Percentiles rank a stretch among this genome's conserved stretches.
Evolutionary conservation across 2,113 vertebrate species (phyloP).

Genomic region (Psilopsiagon aurifrons): DNA sequence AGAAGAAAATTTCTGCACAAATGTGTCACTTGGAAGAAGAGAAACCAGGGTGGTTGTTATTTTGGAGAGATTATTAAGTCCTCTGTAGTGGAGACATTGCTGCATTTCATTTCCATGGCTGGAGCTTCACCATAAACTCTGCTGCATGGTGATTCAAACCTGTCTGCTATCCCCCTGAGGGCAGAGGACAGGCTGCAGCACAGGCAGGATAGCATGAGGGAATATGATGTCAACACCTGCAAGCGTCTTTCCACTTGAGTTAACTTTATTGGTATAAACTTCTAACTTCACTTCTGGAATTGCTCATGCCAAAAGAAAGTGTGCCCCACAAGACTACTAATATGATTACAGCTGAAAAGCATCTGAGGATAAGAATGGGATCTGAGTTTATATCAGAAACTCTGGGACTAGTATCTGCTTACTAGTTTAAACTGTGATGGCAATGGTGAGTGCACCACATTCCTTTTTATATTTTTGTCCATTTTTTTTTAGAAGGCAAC

Average conservation of each 20-base stretch:
- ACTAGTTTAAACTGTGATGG: not conserved
- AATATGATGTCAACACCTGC: not conserved
- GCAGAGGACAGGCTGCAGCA: not conserved
- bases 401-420: not conserved
- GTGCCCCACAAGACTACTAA: not conserved
- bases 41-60: not conserved
- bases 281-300: not conserved
- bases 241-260: not conserved
- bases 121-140: not conserved
- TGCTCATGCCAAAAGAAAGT: not conserved
- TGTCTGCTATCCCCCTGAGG: not conserved
- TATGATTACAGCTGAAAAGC: not conserved
- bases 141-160: not conserved
- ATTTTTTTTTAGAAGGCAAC: not conserved
- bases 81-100: not conserved
- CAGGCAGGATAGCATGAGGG: not conserved
- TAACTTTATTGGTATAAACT: not conserved
- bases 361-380: not conserved
- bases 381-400: not conserved
- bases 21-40: rapidly evolving
- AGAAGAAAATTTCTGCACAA: not conserved
- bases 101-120: not conserved
- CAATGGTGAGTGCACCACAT: rapidly evolving
- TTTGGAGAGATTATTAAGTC: not conserved
- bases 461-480: not conserved